Conservation (phyloP, 37 sponge, comb jelly and placozoan genomes). For the Spongia lamella region DNA sequence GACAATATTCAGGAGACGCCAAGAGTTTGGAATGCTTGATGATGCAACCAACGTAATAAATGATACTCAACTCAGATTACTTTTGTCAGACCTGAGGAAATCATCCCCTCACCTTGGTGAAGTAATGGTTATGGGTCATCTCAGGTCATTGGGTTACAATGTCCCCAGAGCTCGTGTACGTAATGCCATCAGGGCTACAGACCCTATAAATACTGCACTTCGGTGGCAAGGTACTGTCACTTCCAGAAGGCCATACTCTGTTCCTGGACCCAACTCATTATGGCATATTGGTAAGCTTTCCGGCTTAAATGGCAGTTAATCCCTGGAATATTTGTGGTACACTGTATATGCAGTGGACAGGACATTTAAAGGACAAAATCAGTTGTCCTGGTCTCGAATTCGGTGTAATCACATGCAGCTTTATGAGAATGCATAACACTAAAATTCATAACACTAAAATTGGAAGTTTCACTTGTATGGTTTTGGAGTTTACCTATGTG, state of each 20-base stretch:
- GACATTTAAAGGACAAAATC: too few relatives aligned
- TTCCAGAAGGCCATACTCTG: conserved; percentile 52
- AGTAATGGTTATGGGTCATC: conserved; percentile 30
- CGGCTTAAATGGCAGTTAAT: neutral
- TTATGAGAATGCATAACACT: too few relatives aligned
- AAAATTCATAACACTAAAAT: too few relatives aligned
- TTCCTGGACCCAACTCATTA: conserved; percentile 66
- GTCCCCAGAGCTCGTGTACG: conserved; percentile 35
- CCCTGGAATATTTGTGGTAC: too few relatives aligned
- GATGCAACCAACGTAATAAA: neutral
- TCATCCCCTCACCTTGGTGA: conserved; percentile 20
- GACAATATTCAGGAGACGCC: conserved; percentile 41
- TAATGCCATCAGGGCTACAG: conserved; percentile 14
- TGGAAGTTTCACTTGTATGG: too few relatives aligned
- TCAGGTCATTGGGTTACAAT: conserved; percentile 33
- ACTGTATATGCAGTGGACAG: too few relatives aligned
- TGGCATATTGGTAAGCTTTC: conserved; percentile 69
- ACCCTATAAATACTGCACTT: conserved; percentile 42
- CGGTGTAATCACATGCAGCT: too few relatives aligned
- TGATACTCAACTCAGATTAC: neutral
- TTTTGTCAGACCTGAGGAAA: too few relatives aligned
- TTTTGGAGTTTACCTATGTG: too few relatives aligned
- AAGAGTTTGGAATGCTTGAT: conserved; percentile 28
- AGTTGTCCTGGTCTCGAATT: too few relatives aligned
- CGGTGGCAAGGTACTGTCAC: conserved; percentile 27